Conservation (phyloP, 2,888 invertebrate species). For the Lumbricus terrestris region DNA sequence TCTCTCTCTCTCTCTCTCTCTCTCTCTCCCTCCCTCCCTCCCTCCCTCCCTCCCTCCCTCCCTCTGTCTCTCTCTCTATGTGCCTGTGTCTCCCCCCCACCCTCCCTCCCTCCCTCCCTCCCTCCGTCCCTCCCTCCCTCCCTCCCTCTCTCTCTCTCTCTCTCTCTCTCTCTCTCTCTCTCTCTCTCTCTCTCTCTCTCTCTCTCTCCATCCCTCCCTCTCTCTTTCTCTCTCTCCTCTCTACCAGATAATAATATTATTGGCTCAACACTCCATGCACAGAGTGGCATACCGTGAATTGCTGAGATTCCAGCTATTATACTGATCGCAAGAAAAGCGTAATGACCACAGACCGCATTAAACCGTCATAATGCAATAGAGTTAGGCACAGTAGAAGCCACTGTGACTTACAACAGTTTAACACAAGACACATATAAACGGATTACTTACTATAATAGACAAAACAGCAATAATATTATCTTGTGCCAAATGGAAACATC, state of each 20-base stretch:
- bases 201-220: no score
- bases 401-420: not conserved
- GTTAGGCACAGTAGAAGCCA: not conserved
- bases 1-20: no score
- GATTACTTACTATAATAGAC: not conserved
- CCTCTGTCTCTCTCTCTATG: no score
- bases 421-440: not conserved
- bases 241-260: slow-evolving; percentile 3
- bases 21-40: no score
- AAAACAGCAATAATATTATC: not conserved
- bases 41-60: no score
- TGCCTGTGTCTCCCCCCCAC: no score
- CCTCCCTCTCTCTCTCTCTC: no score
- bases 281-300: not conserved
- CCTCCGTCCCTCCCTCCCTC: no score
- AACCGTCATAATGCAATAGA: not conserved
- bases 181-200: no score
- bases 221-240: no score
- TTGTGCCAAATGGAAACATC: not conserved
- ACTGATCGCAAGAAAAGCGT: not conserved
- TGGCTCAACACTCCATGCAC: not conserved
- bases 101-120: no score
- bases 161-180: no score
- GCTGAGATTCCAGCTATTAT: not conserved
- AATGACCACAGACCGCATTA: not conserved